Conservation (phyloP, 2,888 invertebrate species). For the Anticlea derivata region DNA sequence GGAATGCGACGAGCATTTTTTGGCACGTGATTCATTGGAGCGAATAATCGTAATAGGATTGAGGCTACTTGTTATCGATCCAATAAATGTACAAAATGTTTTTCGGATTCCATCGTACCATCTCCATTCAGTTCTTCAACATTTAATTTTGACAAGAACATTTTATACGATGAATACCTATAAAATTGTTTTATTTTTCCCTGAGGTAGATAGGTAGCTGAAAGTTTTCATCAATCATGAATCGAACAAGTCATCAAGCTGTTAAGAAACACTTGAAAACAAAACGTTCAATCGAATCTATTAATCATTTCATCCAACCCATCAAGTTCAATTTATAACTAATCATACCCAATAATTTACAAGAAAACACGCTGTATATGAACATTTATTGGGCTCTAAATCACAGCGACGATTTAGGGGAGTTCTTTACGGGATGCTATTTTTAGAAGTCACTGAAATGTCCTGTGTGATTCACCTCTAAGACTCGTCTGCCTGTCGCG, state of each 20-base stretch:
- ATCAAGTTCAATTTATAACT: slow-evolving; percentile 24
- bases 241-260: neutral
- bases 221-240: too few relatives aligned
- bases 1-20: slow-evolving; percentile 19
- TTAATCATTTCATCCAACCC: slow-evolving; percentile 21
- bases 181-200: too few relatives aligned
- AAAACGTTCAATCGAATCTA: slow-evolving; percentile 4
- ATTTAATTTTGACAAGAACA: too few relatives aligned
- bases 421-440: slow-evolving; percentile 45
- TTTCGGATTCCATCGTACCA: neutral
- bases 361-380: slow-evolving; percentile 39
- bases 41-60: slow-evolving; percentile 6
- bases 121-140: too few relatives aligned
- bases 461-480: slow-evolving; percentile 45
- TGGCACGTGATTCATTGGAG: slow-evolving; percentile 12
- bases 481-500: slow-evolving; percentile 31
- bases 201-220: too few relatives aligned
- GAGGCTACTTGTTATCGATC: neutral
- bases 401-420: slow-evolving; percentile 44
- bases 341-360: slow-evolving; percentile 36
- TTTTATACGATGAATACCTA: too few relatives aligned
- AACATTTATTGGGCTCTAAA: slow-evolving; percentile 51
- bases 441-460: slow-evolving; percentile 50
- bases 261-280: neutral
- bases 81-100: neutral